Conservation (phyloP, 2,888 invertebrate genomes). For the Argynnis bischoffii region DNA sequence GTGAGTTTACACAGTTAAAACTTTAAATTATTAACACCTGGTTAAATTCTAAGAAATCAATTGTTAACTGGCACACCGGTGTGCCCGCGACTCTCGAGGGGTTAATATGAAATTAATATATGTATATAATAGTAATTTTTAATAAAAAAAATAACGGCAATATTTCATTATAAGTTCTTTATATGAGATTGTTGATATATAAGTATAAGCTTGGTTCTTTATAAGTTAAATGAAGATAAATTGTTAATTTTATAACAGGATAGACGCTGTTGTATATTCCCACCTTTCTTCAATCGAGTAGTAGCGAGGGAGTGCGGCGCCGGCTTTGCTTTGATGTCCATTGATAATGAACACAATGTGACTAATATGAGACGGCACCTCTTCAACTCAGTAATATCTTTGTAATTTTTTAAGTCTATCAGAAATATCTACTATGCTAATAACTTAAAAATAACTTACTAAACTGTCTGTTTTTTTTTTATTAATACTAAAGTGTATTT, state of each 20-base stretch:
- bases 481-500: too few relatives aligned
- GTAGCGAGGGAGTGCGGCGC: conserved; percentile 57
- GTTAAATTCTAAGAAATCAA: too few relatives aligned
- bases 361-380: conserved; percentile 45
- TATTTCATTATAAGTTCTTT: too few relatives aligned
- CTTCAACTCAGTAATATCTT: conserved; percentile 40
- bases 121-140: too few relatives aligned
- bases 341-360: conserved; percentile 45
- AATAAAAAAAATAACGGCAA: too few relatives aligned
- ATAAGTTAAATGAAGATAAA: neutral
- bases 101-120: too few relatives aligned
- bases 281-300: conserved; percentile 60
- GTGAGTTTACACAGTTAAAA: conserved; percentile 41
- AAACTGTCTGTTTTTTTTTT: too few relatives aligned
- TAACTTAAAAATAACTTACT: too few relatives aligned
- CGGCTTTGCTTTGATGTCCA: conserved; percentile 36
- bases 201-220: too few relatives aligned
- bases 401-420: neutral
- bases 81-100: too few relatives aligned
- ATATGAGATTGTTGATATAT: too few relatives aligned
- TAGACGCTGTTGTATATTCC: conserved; percentile 60
- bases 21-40: neutral
- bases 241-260: conserved; percentile 43
- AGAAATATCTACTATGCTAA: conserved; percentile 15
- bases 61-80: too few relatives aligned